Conservation (phyloP, 2,888 invertebrate genomes). For the Lasioglossum calceatum region DNA sequence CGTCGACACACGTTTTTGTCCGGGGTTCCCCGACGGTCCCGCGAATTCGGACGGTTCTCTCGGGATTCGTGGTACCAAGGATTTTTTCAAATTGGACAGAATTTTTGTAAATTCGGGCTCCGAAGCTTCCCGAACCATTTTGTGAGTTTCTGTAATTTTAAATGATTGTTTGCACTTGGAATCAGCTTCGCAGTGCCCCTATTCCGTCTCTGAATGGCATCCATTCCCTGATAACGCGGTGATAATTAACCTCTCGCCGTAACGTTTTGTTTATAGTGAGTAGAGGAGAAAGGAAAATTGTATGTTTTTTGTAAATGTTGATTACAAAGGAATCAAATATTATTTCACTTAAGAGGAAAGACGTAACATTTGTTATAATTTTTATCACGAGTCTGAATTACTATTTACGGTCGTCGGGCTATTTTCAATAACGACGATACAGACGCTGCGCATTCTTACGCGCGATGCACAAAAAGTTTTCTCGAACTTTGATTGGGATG, state of each 20-base stretch:
- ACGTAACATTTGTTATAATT: no score
- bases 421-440: neutral
- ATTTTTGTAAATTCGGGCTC: neutral
- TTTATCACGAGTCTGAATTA: no score
- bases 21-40: conserved; percentile 25
- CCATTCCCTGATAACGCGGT: no score
- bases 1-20: conserved; percentile 39
- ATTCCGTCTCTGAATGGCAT: no score
- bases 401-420: neutral
- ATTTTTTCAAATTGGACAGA: neutral
- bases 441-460: neutral
- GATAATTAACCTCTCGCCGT: no score
- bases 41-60: conserved; percentile 2
- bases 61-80: neutral
- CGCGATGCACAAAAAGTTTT: neutral
- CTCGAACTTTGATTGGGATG: neutral
- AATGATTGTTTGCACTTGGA: neutral
- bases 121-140: neutral
- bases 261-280: no score
- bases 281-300: no score
- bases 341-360: no score
- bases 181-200: neutral
- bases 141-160: neutral
- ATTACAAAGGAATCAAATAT: no score
- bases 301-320: no score